Conservation (phyloP, 1,140 invertebrate genomes). For the Pseudomyrmex pallidus region DNA sequence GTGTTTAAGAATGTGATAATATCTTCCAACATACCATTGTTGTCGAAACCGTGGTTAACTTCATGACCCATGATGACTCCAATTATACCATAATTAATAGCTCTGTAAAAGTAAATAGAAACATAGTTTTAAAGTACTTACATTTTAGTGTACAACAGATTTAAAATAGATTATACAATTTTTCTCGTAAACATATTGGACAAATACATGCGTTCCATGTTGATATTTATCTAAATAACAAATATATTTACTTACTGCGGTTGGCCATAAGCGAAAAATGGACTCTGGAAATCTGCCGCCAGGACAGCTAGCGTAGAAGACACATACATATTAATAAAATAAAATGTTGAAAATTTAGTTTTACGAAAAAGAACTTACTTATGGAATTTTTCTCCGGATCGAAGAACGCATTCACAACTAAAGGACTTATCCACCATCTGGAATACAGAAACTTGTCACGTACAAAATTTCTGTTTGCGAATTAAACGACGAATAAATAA, state of each 20-base stretch:
- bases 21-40: slow-evolving; percentile 28
- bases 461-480: no score
- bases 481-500: no score
- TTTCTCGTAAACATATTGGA: background rate
- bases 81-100: slow-evolving; percentile 65
- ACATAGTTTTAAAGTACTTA: background rate
- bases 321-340: background rate
- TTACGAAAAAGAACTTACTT: slow-evolving; percentile 15
- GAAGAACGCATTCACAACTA: slow-evolving; percentile 62
- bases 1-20: background rate
- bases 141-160: no score
- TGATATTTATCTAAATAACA: background rate
- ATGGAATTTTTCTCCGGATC: slow-evolving; percentile 31
- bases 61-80: slow-evolving; percentile 65
- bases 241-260: slow-evolving; percentile 58
- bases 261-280: slow-evolving; percentile 58
- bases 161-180: no score
- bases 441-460: background rate
- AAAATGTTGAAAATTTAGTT: background rate
- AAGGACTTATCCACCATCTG: slow-evolving; percentile 41
- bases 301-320: slow-evolving; percentile 33
- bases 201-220: background rate
- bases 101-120: slow-evolving; percentile 20
- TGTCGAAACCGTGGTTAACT: slow-evolving; percentile 68
- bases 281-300: slow-evolving; percentile 65